These are phyloP conservation scores for rabbit (Oryctolagus cuniculus) DNA, from an alignment of 2,113 vertebrate genomes.

Conservation along the genomic window DNA sequence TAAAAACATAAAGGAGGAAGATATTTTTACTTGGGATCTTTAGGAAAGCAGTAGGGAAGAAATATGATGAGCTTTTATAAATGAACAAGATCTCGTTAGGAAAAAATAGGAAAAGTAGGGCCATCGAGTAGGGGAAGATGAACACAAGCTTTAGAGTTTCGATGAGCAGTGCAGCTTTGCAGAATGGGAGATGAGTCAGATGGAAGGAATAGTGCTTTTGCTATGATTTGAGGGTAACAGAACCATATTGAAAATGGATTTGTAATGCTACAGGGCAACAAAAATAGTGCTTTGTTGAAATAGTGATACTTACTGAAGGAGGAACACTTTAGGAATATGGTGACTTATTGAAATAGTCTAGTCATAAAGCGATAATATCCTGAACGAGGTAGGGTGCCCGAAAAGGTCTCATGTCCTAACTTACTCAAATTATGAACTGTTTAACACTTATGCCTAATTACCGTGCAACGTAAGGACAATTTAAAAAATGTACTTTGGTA, in stretches of 20 bases:
- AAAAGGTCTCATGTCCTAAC: neutral
- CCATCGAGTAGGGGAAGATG: neutral
- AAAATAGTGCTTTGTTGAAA: neutral
- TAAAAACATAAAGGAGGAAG: neutral
- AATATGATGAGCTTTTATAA: neutral
- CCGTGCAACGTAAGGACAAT: neutral
- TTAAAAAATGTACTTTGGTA: neutral
- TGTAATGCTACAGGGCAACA: neutral
- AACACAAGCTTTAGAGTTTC: neutral
- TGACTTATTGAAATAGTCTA: neutral
- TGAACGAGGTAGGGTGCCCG: neutral
- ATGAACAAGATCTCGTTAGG: conserved; percentile 6
- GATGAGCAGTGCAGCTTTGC: neutral
- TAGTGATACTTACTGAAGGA: neutral
- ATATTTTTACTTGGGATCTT: conserved; percentile 13
- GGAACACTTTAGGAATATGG: neutral
- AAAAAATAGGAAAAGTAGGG: neutral
- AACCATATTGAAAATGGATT: neutral
- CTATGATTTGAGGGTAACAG: neutral
- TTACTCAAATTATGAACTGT: neutral
- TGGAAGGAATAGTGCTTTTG: neutral
- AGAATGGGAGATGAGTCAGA: neutral
- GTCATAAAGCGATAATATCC: neutral
- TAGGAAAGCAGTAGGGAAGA: neutral
- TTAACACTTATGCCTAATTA: neutral